These are phyloP conservation scores for Ageneiosus marmoratus DNA, from an alignment of 2,113 vertebrate genomes.

Conservation along the genomic window DNA sequence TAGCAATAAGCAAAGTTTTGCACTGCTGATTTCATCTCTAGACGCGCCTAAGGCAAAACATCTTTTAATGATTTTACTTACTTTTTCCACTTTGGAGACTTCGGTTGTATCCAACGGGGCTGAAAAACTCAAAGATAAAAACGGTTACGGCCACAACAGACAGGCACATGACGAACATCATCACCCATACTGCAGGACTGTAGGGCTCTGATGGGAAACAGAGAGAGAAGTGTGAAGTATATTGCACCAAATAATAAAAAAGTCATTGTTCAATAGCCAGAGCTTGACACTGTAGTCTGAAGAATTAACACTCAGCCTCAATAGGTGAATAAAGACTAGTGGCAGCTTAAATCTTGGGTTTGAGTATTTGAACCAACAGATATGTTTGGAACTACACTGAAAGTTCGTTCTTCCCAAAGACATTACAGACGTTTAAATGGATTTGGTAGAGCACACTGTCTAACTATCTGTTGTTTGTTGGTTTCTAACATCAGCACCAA, in stretches of 20 bases:
- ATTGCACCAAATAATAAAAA: neutral
- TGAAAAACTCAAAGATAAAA: conserved; percentile 92
- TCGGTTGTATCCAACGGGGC: conserved; percentile 85
- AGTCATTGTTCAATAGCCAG: no score
- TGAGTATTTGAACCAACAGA: neutral
- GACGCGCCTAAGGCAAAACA: conserved; percentile 27
- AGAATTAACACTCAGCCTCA: neutral
- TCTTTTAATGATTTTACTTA: conserved; percentile 64
- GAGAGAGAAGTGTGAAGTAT: no score
- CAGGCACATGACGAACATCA: conserved; percentile 98
- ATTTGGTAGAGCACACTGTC: neutral
- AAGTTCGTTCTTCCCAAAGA: neutral
- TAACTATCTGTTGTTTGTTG: no score
- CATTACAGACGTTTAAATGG: neutral
- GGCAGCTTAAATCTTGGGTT: neutral
- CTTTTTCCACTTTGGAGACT: conserved; percentile 86
- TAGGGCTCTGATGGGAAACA: conserved; percentile 80
- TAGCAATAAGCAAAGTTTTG: conserved; percentile 32
- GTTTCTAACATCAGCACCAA: no score
- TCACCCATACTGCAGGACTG: conserved; percentile 93
- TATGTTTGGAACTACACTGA: neutral
- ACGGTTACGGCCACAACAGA: conserved; percentile 92
- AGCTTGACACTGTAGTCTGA: neutral
- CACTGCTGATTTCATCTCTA: conserved; percentile 33
- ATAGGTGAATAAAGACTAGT: neutral